Conservation (phyloP, 2,797 vertebrate species). For the Eidolon dupreanum region DNA sequence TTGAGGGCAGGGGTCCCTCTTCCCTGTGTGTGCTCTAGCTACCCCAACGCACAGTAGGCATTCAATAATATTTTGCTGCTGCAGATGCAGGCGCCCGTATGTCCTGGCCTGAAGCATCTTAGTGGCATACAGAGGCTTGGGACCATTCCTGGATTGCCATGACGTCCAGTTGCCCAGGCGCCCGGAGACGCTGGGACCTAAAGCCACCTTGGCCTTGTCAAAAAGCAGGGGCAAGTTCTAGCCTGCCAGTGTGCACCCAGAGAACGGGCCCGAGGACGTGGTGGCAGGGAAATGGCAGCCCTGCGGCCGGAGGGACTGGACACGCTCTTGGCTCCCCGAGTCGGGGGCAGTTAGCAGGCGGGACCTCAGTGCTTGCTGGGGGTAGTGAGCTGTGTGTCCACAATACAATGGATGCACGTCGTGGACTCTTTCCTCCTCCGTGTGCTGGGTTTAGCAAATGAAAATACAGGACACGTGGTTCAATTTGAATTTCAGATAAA, state of each 20-base stretch:
- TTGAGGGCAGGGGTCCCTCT: not conserved
- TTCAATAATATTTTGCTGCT: not conserved
- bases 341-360: not conserved
- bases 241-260: not conserved
- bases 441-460: not conserved
- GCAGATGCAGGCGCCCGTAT: not conserved
- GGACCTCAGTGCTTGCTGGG: not conserved
- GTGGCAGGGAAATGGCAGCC: not conserved
- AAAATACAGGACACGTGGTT: not conserved
- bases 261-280: not conserved
- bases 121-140: not conserved
- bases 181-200: not conserved
- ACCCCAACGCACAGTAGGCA: not conserved
- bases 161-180: not conserved
- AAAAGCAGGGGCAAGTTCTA: not conserved
- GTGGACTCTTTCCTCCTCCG: not conserved
- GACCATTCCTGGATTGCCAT: not conserved
- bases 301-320: not conserved
- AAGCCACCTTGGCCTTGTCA: not conserved
- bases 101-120: not conserved
- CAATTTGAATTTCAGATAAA: slow-evolving; percentile 5
- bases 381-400: not conserved
- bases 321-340: not conserved
- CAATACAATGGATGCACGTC: not conserved
- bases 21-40: not conserved